phyloP scores from a whole-genome alignment of 1,140 invertebrate species.

The Listronotus bonariensis region DNA sequence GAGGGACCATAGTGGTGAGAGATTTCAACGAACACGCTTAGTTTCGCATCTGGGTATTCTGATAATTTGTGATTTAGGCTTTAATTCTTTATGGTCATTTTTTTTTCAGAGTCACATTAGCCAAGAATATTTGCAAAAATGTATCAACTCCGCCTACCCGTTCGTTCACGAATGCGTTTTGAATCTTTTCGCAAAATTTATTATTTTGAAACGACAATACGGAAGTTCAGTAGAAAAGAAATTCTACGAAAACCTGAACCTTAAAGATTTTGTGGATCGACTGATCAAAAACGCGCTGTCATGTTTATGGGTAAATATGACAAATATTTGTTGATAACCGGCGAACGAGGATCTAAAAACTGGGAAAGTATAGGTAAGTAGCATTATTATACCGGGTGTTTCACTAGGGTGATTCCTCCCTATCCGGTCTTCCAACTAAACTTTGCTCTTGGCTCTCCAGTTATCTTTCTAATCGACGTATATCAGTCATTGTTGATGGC shows the following conservation, averaged over 20 bases:
- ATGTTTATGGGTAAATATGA: slow-evolving; percentile 60
- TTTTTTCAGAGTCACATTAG: no score
- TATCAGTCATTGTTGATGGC: no score
- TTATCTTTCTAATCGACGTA: no score
- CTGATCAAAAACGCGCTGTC: slow-evolving; percentile 63
- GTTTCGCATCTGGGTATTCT: no score
- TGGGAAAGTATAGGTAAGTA: slow-evolving; percentile 56
- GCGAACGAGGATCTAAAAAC: slow-evolving; percentile 55
- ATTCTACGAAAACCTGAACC: slow-evolving; percentile 61
- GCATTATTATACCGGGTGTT: no score
- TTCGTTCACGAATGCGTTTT: slow-evolving; percentile 58
- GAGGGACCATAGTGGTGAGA: no score
- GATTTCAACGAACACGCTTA: no score
- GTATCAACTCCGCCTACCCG: slow-evolving; percentile 59
- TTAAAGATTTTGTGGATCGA: slow-evolving; percentile 62
- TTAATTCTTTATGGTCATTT: no score
- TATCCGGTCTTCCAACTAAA: no score
- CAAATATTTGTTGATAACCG: slow-evolving; percentile 59
- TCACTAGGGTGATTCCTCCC: no score
- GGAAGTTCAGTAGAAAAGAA: slow-evolving; percentile 60
- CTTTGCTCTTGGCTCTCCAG: no score
- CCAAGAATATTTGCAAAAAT: slow-evolving; percentile 50
- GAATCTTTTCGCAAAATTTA: slow-evolving; percentile 55
- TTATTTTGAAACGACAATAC: slow-evolving; percentile 58
- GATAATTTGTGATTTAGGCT: no score